Percentiles rank a stretch among this genome's conserved stretches.
Evolutionary conservation across 2,113 vertebrate genomes (phyloP).

Genomic region (Hippoglossus stenolepis): DNA sequence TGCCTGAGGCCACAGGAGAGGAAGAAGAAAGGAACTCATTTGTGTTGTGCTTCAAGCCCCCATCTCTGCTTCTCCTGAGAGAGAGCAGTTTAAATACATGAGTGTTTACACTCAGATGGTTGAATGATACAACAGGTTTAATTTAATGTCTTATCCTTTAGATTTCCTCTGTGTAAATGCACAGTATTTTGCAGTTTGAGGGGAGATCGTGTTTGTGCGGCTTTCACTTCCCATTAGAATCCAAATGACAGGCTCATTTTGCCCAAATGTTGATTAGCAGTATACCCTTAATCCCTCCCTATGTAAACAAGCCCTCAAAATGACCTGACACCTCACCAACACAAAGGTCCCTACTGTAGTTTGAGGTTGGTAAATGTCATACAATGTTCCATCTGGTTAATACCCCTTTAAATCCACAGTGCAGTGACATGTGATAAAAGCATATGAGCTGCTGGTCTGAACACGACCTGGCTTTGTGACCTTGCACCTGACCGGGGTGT

Average conservation of each 20-base stretch:
- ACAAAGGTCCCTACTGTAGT: not conserved
- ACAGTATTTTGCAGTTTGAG: not conserved
- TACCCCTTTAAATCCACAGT: not conserved
- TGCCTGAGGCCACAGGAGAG: constrained; percentile 28
- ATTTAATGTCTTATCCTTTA: constrained; percentile 15
- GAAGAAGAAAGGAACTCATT: constrained; percentile 28
- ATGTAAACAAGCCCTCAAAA: not conserved
- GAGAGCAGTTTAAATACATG: constrained; percentile 21
- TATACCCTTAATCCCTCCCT: not conserved
- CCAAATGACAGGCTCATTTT: not conserved
- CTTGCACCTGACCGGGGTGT: constrained; percentile 10
- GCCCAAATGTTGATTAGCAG: not conserved
- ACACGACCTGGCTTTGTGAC: constrained; percentile 21
- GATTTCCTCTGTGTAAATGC: constrained; percentile 2
- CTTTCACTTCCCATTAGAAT: not conserved
- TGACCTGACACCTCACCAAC: not conserved
- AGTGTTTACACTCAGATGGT: constrained; percentile 20
- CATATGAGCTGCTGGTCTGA: not conserved
- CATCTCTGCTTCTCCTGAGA: constrained; percentile 24
- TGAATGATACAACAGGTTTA: constrained; percentile 12
- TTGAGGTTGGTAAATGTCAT: not conserved
- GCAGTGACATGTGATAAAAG: constrained; percentile 13
- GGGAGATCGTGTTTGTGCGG: not conserved
- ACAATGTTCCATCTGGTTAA: not conserved
- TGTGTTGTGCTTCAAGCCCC: constrained; percentile 25